Percentiles rank a stretch among this genome's conserved stretches.
These are phyloP conservation scores for Zaprionus ornatus DNA, from an alignment of 1,140 invertebrate species.

Conservation along the genomic window DNA sequence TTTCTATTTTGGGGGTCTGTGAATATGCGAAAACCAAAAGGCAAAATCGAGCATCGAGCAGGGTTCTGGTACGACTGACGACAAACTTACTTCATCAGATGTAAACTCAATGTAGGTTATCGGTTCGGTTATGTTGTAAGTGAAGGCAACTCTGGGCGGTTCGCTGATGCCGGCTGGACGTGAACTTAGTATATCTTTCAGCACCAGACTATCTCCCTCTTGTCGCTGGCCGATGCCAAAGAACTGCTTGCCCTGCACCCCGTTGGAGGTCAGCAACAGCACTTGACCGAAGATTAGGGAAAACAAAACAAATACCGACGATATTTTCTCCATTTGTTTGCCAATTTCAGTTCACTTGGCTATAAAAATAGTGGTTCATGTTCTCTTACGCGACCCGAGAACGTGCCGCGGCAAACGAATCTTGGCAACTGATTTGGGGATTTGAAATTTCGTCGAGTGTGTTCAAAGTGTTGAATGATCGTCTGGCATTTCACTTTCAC, in stretches of 20 bases:
- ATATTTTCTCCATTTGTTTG: constrained; percentile 34
- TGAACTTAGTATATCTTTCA: constrained; percentile 69
- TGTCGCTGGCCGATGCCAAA: constrained; percentile 63
- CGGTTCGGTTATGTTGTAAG: constrained; percentile 65
- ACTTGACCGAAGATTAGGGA: constrained; percentile 26
- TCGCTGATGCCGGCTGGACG: constrained; percentile 50
- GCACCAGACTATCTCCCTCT: constrained; percentile 61
- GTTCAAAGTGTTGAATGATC: constrained; percentile 61
- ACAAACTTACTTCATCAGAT: constrained; percentile 72
- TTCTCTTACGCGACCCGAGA: constrained; percentile 26
- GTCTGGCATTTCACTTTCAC: constrained; percentile 52
- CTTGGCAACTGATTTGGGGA: constrained; percentile 59
- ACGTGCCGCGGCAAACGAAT: constrained; percentile 65
- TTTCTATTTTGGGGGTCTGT: constrained; percentile 49
- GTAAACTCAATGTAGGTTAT: constrained; percentile 72
- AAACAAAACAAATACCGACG: constrained; percentile 20
- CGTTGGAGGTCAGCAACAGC: constrained; percentile 18
- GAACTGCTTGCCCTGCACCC: constrained; percentile 38
- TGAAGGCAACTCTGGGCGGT: constrained; percentile 58
- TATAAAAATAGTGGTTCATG: constrained; percentile 21
- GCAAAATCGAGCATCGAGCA: constrained; percentile 10
- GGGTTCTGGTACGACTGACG: not conserved
- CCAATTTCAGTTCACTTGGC: constrained; percentile 8
- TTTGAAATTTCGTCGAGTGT: constrained; percentile 3
- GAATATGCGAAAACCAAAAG: constrained; percentile 58